phyloP scores from a whole-genome alignment of 2,113 vertebrate genomes.

The Triplophysa dalaica region DNA sequence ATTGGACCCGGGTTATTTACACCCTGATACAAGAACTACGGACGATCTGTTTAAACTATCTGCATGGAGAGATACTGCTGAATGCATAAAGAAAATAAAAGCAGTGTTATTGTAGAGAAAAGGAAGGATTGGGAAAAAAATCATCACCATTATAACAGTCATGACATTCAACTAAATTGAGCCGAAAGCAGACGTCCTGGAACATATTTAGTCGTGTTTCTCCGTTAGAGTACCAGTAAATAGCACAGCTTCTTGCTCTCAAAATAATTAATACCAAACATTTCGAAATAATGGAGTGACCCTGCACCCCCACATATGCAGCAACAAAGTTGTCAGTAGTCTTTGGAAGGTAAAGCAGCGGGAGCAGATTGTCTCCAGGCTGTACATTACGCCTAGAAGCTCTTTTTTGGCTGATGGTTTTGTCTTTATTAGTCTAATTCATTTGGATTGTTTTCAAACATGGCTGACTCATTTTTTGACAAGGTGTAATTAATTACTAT shows the following conservation, averaged over 20 bases:
- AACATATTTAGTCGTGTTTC: too few relatives aligned
- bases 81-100: conserved; percentile 20
- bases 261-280: conserved; percentile 3
- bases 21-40: neutral
- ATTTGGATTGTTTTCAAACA: conserved; percentile 66
- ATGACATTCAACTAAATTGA: too few relatives aligned
- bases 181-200: too few relatives aligned
- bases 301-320: neutral
- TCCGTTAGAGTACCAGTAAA: too few relatives aligned
- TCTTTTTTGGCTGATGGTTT: conserved; percentile 58
- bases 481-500: conserved; percentile 69
- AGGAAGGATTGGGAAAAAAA: too few relatives aligned
- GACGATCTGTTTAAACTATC: neutral
- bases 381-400: conserved; percentile 36
- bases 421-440: conserved; percentile 62
- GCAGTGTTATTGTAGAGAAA: neutral
- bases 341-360: conserved; percentile 38
- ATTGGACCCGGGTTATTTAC: neutral
- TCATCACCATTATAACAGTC: too few relatives aligned
- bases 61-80: neutral
- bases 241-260: neutral
- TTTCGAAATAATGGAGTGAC: conserved; percentile 29
- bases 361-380: conserved; percentile 25
- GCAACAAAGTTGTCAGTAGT: conserved; percentile 14
- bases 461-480: conserved; percentile 63